A percentile compares a stretch with the other conserved stretches of the same genome.
phyloP scores from a whole-genome alignment of 2,888 invertebrate species.

The Limnephilus lunatus region DNA sequence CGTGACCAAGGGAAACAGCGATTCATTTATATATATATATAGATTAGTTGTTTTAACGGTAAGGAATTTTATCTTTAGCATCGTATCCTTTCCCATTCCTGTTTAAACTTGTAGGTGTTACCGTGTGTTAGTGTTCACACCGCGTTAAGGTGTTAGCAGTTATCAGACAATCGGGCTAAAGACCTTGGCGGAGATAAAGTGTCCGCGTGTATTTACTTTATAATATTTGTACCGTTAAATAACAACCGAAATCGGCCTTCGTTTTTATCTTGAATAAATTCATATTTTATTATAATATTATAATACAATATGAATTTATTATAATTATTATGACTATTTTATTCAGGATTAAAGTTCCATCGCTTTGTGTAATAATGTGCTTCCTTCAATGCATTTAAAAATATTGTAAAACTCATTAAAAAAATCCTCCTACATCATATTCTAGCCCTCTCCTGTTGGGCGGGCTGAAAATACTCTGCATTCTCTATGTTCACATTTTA shows the following conservation, averaged over 20 bases:
- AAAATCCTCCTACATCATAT: no score
- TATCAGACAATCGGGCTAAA: background rate
- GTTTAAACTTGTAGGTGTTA: background rate
- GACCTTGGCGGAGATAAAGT: background rate
- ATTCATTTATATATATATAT: no score
- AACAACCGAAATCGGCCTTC: constrained; percentile 14
- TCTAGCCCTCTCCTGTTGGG: no score
- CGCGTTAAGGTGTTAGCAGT: constrained; percentile 8
- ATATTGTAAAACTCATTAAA: no score
- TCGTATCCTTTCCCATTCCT: background rate
- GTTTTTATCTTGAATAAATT: constrained; percentile 20
- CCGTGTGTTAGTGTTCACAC: background rate
- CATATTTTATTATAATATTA: background rate
- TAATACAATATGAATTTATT: no score
- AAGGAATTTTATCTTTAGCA: background rate
- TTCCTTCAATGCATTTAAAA: no score
- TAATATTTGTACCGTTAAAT: constrained; percentile 11
- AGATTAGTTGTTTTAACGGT: background rate
- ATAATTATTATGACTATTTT: background rate
- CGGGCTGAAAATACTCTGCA: no score
- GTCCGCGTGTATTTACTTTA: background rate
- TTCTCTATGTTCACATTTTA: no score
- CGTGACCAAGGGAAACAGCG: no score
- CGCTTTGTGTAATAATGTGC: no score
- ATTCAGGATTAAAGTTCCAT: no score